A percentile compares a stretch with the other conserved stretches of the same genome.
Evolutionary conservation across 1,140 invertebrate species (phyloP).

Genomic region (Macrobrachium rosenbergii): DNA sequence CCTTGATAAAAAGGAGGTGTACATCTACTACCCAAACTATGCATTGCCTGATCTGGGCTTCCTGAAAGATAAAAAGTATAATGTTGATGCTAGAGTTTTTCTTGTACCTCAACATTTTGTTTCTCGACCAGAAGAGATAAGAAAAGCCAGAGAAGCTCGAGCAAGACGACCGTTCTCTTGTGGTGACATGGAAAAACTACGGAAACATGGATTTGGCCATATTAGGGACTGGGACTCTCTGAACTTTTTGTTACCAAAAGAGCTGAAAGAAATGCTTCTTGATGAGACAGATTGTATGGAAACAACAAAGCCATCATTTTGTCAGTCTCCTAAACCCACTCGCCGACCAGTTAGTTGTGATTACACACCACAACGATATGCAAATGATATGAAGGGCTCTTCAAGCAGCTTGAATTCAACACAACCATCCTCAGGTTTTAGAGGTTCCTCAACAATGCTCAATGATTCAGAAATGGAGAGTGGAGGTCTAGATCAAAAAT

Average conservation of each 20-base stretch:
- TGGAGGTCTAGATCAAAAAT: conserved; percentile 77
- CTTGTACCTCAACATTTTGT: conserved; percentile 73
- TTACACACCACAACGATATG: conserved; percentile 71
- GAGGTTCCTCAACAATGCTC: conserved; percentile 86
- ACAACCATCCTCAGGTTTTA: conserved; percentile 85
- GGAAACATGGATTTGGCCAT: conserved; percentile 82
- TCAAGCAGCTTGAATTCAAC: conserved; percentile 83
- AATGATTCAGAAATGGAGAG: conserved; percentile 76
- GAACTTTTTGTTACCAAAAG: conserved; percentile 85
- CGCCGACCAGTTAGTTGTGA: conserved; percentile 74
- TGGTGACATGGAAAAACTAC: conserved; percentile 84
- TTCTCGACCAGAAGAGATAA: conserved; percentile 65
- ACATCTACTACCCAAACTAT: conserved; percentile 93
- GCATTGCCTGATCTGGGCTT: conserved; percentile 90
- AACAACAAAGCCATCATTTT: conserved; percentile 65
- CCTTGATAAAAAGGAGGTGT: conserved; percentile 72
- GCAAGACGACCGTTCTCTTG: conserved; percentile 81
- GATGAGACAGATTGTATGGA: conserved; percentile 67
- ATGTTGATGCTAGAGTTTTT: conserved; percentile 76
- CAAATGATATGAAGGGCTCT: conserved; percentile 74
- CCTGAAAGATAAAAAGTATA: conserved; percentile 75
- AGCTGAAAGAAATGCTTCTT: conserved; percentile 75
- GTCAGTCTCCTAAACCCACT: conserved; percentile 56
- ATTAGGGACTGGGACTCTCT: conserved; percentile 93
- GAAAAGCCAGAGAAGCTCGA: conserved; percentile 68